Percentiles rank a stretch among this genome's conserved stretches.
These are phyloP conservation scores for Microctenopoma stevenorrisi DNA, from an alignment of 2,797 vertebrate genomes.

Conservation along the genomic window DNA sequence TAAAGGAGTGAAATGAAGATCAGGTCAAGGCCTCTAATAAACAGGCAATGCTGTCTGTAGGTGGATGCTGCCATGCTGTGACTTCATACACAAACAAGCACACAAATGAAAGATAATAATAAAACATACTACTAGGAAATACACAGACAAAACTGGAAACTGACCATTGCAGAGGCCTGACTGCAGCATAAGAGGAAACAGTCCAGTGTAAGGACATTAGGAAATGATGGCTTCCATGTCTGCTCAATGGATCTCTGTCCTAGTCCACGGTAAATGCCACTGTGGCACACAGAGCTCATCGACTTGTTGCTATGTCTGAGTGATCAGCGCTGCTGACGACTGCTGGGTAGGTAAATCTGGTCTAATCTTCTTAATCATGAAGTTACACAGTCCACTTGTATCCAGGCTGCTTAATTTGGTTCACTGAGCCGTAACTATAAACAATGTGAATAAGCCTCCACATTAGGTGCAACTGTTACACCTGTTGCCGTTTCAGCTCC, in stretches of 20 bases:
- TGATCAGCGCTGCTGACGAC: slow-evolving; percentile 61
- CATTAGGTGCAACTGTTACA: slow-evolving; percentile 16
- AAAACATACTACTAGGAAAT: neutral
- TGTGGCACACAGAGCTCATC: slow-evolving; percentile 27
- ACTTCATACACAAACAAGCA: slow-evolving; percentile 1
- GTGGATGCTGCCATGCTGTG: neutral
- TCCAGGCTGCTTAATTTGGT: slow-evolving; percentile 73
- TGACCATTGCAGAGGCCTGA: slow-evolving; percentile 49
- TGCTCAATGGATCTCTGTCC: slow-evolving; percentile 31
- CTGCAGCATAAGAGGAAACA: slow-evolving; percentile 22
- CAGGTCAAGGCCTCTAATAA: slow-evolving; percentile 8
- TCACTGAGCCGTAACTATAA: slow-evolving; percentile 57
- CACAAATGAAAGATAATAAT: neutral
- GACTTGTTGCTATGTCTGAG: slow-evolving; percentile 62
- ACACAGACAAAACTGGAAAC: slow-evolving; percentile 24
- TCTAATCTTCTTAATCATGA: slow-evolving; percentile 82
- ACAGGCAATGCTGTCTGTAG: neutral
- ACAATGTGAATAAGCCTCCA: slow-evolving; percentile 39
- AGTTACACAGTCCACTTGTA: slow-evolving; percentile 62
- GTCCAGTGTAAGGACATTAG: slow-evolving; percentile 26
- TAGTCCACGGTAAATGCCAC: slow-evolving; percentile 43
- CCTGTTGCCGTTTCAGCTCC: no score
- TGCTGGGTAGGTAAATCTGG: slow-evolving; percentile 72
- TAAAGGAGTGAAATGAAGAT: neutral
- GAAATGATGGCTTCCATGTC: slow-evolving; percentile 32